A percentile compares a stretch with the other conserved stretches of the same genome.
These are phyloP conservation scores for Plumapathes pennacea DNA, from an alignment of 92 coral and sea anemone genomes.

Conservation along the genomic window DNA sequence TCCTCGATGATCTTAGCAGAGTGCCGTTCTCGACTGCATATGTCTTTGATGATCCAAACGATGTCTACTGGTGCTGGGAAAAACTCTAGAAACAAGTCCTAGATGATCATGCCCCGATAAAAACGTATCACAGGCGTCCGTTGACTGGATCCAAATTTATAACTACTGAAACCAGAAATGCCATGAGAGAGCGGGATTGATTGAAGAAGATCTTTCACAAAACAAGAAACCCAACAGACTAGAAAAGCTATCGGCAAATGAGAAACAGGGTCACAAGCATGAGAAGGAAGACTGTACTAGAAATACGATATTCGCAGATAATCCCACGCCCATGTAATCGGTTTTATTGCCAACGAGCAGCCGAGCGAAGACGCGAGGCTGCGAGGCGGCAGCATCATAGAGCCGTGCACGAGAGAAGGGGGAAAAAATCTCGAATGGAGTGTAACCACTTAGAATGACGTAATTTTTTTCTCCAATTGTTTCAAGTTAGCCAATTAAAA, in stretches of 20 bases:
- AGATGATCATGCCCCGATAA: conserved; percentile 27
- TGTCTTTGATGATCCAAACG: conserved; percentile 28
- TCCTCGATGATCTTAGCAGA: conserved; percentile 5
- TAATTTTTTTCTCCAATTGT: too few relatives aligned
- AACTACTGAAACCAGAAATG: too few relatives aligned
- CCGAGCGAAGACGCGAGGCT: too few relatives aligned
- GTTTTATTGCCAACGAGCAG: too few relatives aligned
- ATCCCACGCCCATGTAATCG: too few relatives aligned
- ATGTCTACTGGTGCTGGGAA: conserved; percentile 39
- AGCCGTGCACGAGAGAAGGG: too few relatives aligned
- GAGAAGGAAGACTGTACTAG: conserved; percentile 34
- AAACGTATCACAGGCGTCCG: conserved; percentile 11
- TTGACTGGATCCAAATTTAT: too few relatives aligned
- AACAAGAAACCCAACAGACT: conserved; percentile 37
- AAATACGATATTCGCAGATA: too few relatives aligned
- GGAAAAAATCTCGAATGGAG: too few relatives aligned
- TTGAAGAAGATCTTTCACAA: conserved; percentile 30
- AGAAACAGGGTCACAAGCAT: conserved; percentile 47
- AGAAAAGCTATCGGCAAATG: conserved; percentile 27
- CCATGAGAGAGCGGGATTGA: conserved; percentile 10
- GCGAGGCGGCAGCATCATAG: too few relatives aligned
- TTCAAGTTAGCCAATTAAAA: too few relatives aligned
- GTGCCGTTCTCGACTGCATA: conserved; percentile 40
- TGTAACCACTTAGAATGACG: too few relatives aligned
- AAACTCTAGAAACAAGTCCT: conserved; percentile 13